These are phyloP conservation scores for Myotis lucifugus DNA, from an alignment of 2,113 vertebrate species.

Conservation along the genomic window DNA sequence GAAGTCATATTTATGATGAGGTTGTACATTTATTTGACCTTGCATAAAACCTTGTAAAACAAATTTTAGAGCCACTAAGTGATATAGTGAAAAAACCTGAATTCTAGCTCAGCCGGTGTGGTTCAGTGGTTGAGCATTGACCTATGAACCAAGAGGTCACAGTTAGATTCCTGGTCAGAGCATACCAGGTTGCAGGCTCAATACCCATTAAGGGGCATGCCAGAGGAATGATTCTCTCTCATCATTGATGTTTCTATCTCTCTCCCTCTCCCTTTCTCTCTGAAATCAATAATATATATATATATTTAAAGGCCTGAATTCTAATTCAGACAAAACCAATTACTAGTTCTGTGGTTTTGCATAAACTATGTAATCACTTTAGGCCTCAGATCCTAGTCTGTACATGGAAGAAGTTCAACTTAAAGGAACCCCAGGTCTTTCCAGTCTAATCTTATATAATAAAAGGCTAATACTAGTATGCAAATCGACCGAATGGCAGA, in stretches of 20 bases:
- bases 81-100: neutral
- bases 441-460: neutral
- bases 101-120: no score
- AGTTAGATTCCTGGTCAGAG: no score
- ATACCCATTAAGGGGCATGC: no score
- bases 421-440: neutral
- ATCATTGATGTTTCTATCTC: no score
- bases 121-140: no score
- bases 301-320: neutral
- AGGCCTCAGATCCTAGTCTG: neutral
- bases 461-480: no score
- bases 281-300: no score
- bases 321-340: neutral
- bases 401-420: neutral
- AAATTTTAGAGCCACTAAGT: neutral
- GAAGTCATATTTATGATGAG: neutral
- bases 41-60: neutral
- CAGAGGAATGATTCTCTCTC: no score
- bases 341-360: neutral
- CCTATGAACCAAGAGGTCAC: no score
- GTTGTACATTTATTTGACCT: slow-evolving; percentile 25
- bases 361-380: neutral
- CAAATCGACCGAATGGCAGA: no score
- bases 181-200: no score
- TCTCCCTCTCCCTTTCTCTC: no score